Base-by-base conservation (phyloP, 2,888 invertebrate genomes). In the Lithophane ornitopus region DNA sequence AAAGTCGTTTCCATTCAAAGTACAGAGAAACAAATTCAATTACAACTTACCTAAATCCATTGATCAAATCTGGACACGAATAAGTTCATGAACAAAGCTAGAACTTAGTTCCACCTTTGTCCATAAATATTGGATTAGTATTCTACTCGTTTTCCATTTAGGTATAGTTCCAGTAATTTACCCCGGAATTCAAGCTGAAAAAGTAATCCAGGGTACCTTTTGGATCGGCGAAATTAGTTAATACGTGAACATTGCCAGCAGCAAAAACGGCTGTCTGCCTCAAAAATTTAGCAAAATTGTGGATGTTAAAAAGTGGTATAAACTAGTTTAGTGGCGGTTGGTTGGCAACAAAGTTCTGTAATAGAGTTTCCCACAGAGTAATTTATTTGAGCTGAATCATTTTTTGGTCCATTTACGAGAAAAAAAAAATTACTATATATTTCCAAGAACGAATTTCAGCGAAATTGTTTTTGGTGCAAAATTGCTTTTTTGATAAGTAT, bases 1-100 rank as follows among this genome's bases (percentile, higher is more conserved):
- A 39, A 65, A 67, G 22, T 62, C 54, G 46, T 68, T 69, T 6
- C 49, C 16, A 68, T 52, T 73, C 67, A 56, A 71, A 71, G 67
- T 56, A 76, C 56, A 62, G 41, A 41, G 59, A 67, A 85, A 83
- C 76, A 82, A 82, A 79, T 83, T 86, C 62, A 86, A 84, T 84
- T 80, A 77, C 62, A 71, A 66, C 71, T 74, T 39, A n/a, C 59
- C 39, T 46, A 66, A 74, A 76, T 61, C 67, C 44, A 79, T 76
- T 81, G 78, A 83, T 75, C 70, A 72, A 68, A 72, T 76, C 71
- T 82, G 71, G 54, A 78, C 71, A 44, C 26, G 22, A 3, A 26
- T 28, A 41, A 70, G 58, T 80, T 73, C 39, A 34, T 63, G n/a
- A 28, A 22, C 59, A 54, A 41, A 58, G 46, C 22, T 41, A n/a